phyloP scores from a whole-genome alignment of 2,888 invertebrate genomes.

The Phlogophora meticulosa region DNA sequence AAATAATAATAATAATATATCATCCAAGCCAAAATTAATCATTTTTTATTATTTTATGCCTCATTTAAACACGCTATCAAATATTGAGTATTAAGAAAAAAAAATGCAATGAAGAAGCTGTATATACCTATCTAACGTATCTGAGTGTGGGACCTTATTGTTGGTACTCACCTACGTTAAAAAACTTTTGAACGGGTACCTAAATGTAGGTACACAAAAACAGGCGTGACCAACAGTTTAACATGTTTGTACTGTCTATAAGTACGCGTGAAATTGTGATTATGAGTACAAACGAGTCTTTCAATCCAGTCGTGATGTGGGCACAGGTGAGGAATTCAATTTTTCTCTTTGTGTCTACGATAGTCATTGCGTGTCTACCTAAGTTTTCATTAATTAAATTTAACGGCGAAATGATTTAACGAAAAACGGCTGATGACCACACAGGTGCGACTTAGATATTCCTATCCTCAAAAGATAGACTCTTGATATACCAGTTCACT shows the following conservation, averaged over 20 bases:
- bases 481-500: conserved; percentile 18
- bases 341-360: conserved; percentile 17
- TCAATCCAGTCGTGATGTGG: conserved; percentile 67
- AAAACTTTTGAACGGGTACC: conserved; percentile 54
- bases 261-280: conserved; percentile 89
- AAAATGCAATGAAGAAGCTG: conserved; percentile 36
- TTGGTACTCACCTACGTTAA: too few species aligned
- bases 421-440: background rate
- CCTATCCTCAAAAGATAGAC: background rate
- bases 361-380: background rate
- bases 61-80: conserved; percentile 26
- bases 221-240: conserved; percentile 87
- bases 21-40: conserved; percentile 35
- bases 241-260: conserved; percentile 83
- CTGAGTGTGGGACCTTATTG: conserved; percentile 41
- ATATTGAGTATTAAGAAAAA: conserved; percentile 8
- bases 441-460: background rate
- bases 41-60: conserved; percentile 45
- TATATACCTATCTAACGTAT: conserved; percentile 9
- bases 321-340: conserved; percentile 60
- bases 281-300: conserved; percentile 81
- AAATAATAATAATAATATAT: conserved; percentile 54
- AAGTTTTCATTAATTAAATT: conserved; percentile 18
- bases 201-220: conserved; percentile 74
- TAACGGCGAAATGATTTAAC: background rate